Evolutionary conservation across 2,797 vertebrate genomes (phyloP), one percentile per base, ranked within the genome.

Genomic region (Cyclura pinguis): DNA sequence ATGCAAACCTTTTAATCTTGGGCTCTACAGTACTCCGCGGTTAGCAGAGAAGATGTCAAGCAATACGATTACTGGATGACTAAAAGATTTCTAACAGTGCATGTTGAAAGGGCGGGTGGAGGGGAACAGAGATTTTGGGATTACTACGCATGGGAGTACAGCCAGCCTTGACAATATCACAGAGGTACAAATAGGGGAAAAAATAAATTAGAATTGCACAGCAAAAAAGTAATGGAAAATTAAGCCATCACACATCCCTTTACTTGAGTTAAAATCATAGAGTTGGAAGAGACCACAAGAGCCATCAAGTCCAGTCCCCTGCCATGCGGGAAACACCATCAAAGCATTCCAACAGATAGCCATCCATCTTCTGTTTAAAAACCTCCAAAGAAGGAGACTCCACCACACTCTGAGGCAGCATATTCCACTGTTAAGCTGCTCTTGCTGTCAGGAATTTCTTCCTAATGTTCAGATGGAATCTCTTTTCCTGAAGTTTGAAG

Each of bases 1-100:
- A 69, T 91, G 80, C 24, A 87, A 69, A 55, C 59, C 59, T 89
- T 91, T 86, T 86, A 78, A 59, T 92, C 80, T 86, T 42, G 62
- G 72, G 32, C 35, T 69, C 69, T 42, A 78, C 13, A 59, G 14
- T 9, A 20, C 73, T 35, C 72, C 9, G 12, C 3, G 2, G 35
- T 89, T 83, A 92, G 69, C 84, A 78, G 59, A 89, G 84, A 84
- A 83, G 89, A 92, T 77, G 88, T 38, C 88, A 87, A 13, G 62
- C 59, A 27, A 64, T 7, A 32, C 52, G 59, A 83, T 77, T 83
- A 20, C 73, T 55, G n/a, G 50, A 32, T 77, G 85, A 50, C 32
- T 47, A 42, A 87, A 86, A 83, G n/a, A 64, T 76, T 76, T 38
- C 32, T 82, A 42, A 59, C 52, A 20, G 69, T 27, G 32, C 10